Evolutionary conservation across 2,113 vertebrate genomes (phyloP).

Genomic region (Cyanoderma ruficeps): DNA sequence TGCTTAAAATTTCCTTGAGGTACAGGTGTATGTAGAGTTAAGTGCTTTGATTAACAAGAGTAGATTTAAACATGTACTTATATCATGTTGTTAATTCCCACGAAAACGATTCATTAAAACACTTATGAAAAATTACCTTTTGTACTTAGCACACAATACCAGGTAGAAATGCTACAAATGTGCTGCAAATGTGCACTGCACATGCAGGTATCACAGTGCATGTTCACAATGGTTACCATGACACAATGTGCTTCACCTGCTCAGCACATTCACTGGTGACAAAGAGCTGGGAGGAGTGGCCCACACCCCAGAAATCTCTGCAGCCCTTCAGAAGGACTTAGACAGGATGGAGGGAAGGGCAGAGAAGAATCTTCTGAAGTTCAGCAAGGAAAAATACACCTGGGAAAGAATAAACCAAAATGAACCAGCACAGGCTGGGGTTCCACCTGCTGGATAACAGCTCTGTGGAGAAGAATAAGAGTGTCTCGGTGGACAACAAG

Average conservation of each 20-base stretch:
- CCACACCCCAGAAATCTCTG: background rate
- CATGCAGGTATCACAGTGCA: too few relatives aligned
- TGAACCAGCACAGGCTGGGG: background rate
- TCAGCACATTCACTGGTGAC: background rate
- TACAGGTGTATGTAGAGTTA: background rate
- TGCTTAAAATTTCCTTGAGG: conserved; percentile 7
- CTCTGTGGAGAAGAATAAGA: background rate
- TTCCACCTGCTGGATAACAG: background rate
- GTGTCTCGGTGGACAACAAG: too few relatives aligned
- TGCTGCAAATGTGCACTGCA: too few relatives aligned
- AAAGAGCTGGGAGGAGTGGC: background rate
- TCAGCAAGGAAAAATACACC: background rate
- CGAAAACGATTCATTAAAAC: background rate
- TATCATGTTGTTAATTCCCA: background rate
- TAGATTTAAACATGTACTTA: conserved; percentile 9
- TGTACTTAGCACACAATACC: background rate
- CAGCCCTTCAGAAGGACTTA: background rate
- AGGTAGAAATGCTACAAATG: background rate
- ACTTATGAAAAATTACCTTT: background rate
- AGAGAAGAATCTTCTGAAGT: background rate
- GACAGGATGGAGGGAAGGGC: background rate
- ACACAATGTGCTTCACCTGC: background rate
- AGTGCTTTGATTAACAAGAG: background rate
- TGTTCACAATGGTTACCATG: background rate
- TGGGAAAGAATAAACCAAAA: background rate